A percentile compares a stretch with the other conserved stretches of the same genome.
Conservation (phyloP, 2,888 invertebrate species). For the Xylophagus ater region DNA sequence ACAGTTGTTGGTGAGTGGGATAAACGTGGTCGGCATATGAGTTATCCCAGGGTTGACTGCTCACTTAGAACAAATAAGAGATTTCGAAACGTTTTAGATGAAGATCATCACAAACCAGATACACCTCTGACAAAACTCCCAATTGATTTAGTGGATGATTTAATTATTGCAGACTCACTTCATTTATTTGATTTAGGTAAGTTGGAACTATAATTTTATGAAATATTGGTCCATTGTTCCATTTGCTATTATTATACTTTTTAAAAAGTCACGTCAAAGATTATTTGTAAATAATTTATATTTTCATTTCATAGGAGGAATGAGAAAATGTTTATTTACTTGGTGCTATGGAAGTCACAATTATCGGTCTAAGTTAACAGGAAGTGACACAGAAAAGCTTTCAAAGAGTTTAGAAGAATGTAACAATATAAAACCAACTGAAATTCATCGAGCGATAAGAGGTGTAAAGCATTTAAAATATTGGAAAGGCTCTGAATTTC, state of each 20-base stretch:
- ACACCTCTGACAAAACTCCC: neutral
- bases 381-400: neutral
- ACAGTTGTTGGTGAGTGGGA: neutral
- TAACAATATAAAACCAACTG: neutral
- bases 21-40: neutral
- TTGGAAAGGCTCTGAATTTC: slow-evolving; percentile 22
- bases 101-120: neutral
- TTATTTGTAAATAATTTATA: neutral
- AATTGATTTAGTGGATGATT: slow-evolving; percentile 4
- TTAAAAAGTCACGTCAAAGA: neutral
- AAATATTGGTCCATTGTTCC: neutral
- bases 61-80: neutral
- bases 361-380: neutral
- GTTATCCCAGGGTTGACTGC: neutral
- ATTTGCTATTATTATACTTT: neutral
- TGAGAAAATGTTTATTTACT: neutral
- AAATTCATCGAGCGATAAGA: slow-evolving; percentile 4
- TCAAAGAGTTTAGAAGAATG: neutral
- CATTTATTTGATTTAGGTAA: slow-evolving; percentile 4
- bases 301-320: neutral
- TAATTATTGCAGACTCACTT: slow-evolving; percentile 2
- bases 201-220: neutral
- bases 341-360: neutral
- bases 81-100: neutral
- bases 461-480: neutral